Percentiles rank a stretch among this genome's conserved stretches.
phyloP scores from a whole-genome alignment of 2,888 invertebrate species.

The Imbricaverruca yamaguchii region DNA sequence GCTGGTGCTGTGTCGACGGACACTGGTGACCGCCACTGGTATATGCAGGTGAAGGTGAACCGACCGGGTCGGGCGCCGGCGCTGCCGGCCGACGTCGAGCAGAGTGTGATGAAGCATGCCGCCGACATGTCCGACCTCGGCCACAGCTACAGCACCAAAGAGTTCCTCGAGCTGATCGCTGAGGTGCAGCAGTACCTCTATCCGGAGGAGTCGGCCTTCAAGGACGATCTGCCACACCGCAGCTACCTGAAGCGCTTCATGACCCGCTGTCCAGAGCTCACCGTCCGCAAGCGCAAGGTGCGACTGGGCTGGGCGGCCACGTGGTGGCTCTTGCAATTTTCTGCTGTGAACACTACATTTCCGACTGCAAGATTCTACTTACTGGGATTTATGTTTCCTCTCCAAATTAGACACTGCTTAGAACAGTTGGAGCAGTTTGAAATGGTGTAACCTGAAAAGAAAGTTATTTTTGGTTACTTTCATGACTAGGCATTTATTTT shows the following conservation, averaged over 20 bases:
- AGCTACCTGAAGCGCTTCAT: conserved; percentile 22
- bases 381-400: too few relatives aligned
- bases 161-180: conserved; percentile 21
- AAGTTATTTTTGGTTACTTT: too few relatives aligned
- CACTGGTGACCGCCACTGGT: too few relatives aligned
- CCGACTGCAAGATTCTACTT: too few relatives aligned
- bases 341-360: too few relatives aligned
- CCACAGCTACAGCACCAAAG: conserved; percentile 19
- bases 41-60: conserved; percentile 5
- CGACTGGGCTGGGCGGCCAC: background rate
- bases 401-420: too few relatives aligned
- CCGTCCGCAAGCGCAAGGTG: conserved; percentile 18
- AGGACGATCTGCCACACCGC: conserved; percentile 21
- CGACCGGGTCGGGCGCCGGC: conserved; percentile 19
- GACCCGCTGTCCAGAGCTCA: conserved; percentile 16
- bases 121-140: conserved; percentile 23
- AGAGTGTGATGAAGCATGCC: conserved; percentile 19
- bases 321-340: too few relatives aligned
- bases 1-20: too few relatives aligned
- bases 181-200: conserved; percentile 20
- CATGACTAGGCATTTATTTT: too few relatives aligned
- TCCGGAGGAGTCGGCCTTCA: conserved; percentile 23
- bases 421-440: too few relatives aligned
- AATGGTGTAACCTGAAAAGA: too few relatives aligned
- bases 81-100: conserved; percentile 19